Conservation (phyloP, 2,797 vertebrate species). For the Bryconaethiops microstoma region DNA sequence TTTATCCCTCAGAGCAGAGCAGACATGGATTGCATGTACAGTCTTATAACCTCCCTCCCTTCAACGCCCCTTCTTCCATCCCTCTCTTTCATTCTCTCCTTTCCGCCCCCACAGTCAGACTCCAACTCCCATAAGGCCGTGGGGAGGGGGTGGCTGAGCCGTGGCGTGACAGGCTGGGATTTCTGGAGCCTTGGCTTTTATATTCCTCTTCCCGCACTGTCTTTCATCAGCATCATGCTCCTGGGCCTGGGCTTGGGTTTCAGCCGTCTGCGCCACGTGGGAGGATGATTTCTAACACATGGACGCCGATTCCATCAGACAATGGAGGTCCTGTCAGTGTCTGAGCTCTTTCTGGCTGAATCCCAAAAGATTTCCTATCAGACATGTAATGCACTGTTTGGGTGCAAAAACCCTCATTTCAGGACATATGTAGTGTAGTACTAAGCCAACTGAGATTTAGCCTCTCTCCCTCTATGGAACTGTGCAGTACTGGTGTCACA, state of each 20-base stretch:
- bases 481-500: slow-evolving; percentile 58
- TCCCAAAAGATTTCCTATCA: not conserved
- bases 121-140: slow-evolving; percentile 66
- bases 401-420: not conserved
- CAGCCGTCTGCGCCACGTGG: slow-evolving; percentile 79
- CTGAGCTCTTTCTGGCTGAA: slow-evolving; percentile 15
- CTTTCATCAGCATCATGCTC: slow-evolving; percentile 82
- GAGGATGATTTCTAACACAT: slow-evolving; percentile 88
- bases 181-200: slow-evolving; percentile 77
- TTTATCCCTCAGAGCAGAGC: slow-evolving; percentile 9
- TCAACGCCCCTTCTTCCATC: slow-evolving; percentile 48
- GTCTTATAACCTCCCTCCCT: slow-evolving; percentile 26
- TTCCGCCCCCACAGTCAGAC: slow-evolving; percentile 64
- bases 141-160: slow-evolving; percentile 54
- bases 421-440: not conserved
- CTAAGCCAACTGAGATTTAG: not conserved
- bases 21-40: not conserved
- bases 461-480: slow-evolving; percentile 12
- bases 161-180: slow-evolving; percentile 71
- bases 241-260: slow-evolving; percentile 78
- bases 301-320: slow-evolving; percentile 79
- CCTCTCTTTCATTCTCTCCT: slow-evolving; percentile 39
- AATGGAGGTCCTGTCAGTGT: slow-evolving; percentile 82
- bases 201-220: slow-evolving; percentile 76
- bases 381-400: not conserved